These are phyloP conservation scores for Lymantria monacha DNA, from an alignment of 2,888 invertebrate species.

Conservation along the genomic window DNA sequence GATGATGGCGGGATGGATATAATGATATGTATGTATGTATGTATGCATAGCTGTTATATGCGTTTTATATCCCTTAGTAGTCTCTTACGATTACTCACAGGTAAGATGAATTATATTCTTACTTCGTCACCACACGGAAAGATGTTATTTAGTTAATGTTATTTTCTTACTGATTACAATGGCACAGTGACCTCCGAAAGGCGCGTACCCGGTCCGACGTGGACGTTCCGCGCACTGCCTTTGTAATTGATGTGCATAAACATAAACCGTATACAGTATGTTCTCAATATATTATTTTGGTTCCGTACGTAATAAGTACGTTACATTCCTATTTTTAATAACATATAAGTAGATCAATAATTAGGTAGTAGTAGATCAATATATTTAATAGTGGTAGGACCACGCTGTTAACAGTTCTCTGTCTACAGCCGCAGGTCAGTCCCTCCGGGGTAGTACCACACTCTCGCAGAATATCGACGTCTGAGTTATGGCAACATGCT, in stretches of 20 bases:
- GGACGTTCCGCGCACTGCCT: constrained; percentile 73
- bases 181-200: constrained; percentile 64
- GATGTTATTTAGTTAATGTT: neutral
- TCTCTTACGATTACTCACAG: neutral
- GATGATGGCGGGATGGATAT: too few species aligned
- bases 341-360: too few species aligned
- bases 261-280: constrained; percentile 54
- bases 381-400: too few species aligned
- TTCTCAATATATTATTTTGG: constrained; percentile 5
- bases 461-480: too few species aligned
- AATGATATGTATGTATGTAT: too few species aligned
- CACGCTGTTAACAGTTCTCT: too few species aligned
- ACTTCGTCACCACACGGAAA: neutral
- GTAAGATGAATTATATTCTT: neutral
- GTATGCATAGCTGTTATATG: too few species aligned
- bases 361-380: too few species aligned
- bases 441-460: too few species aligned
- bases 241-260: constrained; percentile 80
- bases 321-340: too few species aligned
- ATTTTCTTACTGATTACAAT: constrained; percentile 5
- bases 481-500: too few species aligned
- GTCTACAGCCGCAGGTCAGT: too few species aligned
- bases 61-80: neutral
- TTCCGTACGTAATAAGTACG: constrained; percentile 8
- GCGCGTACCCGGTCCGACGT: constrained; percentile 21